Percentiles rank a stretch among this genome's conserved stretches.
phyloP scores from a whole-genome alignment of 2,888 invertebrate species.

The Cotesia congregata region DNA sequence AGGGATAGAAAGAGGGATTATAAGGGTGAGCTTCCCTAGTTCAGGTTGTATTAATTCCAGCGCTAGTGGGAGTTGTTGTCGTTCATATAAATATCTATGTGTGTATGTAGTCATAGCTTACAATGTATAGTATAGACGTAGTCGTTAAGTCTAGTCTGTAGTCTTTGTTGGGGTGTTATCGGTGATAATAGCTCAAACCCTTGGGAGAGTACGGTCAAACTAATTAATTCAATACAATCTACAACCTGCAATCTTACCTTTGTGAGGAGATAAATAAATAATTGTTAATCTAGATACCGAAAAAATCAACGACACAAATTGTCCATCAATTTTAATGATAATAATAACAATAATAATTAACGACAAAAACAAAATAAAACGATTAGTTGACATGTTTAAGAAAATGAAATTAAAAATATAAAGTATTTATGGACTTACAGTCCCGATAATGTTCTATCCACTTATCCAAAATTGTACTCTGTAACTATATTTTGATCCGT shows the following conservation, averaged over 20 bases:
- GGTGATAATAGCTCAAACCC: constrained; percentile 29
- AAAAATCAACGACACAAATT: too few species aligned
- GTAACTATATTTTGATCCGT: too few species aligned
- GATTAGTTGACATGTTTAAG: too few species aligned
- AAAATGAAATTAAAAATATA: too few species aligned
- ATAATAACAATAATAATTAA: too few species aligned
- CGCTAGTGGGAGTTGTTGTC: background rate
- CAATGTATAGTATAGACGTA: constrained; percentile 14
- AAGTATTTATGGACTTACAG: too few species aligned
- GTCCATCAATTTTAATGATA: too few species aligned
- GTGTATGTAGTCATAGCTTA: background rate
- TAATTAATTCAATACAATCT: constrained; percentile 36
- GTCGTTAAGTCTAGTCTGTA: background rate
- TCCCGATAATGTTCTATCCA: too few species aligned
- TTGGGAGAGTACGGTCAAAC: constrained; percentile 23
- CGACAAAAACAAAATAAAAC: too few species aligned
- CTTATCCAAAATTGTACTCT: too few species aligned
- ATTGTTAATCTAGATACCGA: background rate
- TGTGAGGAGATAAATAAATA: constrained; percentile 9
- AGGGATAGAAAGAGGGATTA: background rate
- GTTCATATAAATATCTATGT: background rate
- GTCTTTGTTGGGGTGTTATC: constrained; percentile 10
- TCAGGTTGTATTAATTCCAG: background rate
- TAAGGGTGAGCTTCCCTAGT: constrained; percentile 1
- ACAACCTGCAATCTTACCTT: constrained; percentile 8